Evolutionary conservation across 2,888 invertebrate genomes (phyloP), one percentile per base, ranked within the genome.

Genomic region (Didymodactylos carnosus): DNA sequence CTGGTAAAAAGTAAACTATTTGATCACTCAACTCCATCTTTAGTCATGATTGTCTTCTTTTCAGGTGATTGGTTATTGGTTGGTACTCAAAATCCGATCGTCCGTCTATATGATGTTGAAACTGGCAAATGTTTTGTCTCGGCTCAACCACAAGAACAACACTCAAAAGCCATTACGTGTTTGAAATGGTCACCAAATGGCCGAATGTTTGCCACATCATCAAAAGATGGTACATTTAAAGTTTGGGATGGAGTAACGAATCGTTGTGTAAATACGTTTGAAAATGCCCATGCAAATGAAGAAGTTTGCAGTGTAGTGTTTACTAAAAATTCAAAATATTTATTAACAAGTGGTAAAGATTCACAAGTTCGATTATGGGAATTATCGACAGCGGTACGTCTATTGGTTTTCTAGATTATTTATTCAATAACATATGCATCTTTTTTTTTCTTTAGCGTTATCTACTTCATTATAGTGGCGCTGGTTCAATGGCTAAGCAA

Each of bases 291-390:
- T 81, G 94, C 94, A 77, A 94, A 94, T 0, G 87, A 89, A 0
- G 92, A 93, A 84, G 91, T 97, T 40, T 93, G 93, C 80, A 95
- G 95, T 0, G 91, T 94, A 0, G 87, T 88, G 2, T 97, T 97
- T 83, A 91, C 94, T 0, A 87, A 91, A 78, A 98, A 98, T 82
- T 93, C 93, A 83, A 97, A 97, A 91, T 98, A 97, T 83, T 86
- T 98, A 7, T 82, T 98, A 25, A 93, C 95, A 0, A 91, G 94
- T 16, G 97, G 95, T 0, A 89, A 94, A 86, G 98, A 99, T 84
- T 95, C 95, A 0, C 87, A 94, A 39, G 93, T 97, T 23, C 97
- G 97, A 83, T 85, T 99, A 16, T 99, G 98, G 98, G 98, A 98
- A 84, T 82, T 99, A 73, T 91, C 95, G 0, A 95, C 97, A 13